Conservation (phyloP, 2,113 vertebrate genomes). For the Pavo muticus region DNA sequence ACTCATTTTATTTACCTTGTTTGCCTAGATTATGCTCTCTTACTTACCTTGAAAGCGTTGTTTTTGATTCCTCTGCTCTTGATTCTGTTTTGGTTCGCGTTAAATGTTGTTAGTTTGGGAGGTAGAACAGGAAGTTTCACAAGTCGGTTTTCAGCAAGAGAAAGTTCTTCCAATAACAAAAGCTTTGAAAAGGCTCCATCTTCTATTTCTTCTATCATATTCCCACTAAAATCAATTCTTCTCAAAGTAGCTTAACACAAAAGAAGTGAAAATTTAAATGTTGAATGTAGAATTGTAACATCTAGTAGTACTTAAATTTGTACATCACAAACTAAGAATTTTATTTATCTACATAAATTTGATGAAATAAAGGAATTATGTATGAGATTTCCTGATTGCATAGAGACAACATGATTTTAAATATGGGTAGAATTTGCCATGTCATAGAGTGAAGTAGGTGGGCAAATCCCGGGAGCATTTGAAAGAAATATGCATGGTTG, state of each 20-base stretch:
- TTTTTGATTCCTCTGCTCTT: slow-evolving; percentile 94
- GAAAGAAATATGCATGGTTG: not conserved
- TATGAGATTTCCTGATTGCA: not conserved
- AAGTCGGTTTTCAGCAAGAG: slow-evolving; percentile 91
- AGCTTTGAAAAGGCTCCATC: slow-evolving; percentile 93
- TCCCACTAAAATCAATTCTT: slow-evolving; percentile 96
- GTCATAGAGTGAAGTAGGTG: not conserved
- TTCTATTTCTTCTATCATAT: slow-evolving; percentile 95
- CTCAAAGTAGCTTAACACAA: slow-evolving; percentile 87
- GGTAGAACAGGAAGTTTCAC: slow-evolving; percentile 93
- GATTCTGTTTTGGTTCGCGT: slow-evolving; percentile 91
- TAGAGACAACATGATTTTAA: not conserved
- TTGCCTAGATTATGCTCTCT: not conserved
- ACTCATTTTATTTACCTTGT: not conserved
- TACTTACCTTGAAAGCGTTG: slow-evolving; percentile 93
- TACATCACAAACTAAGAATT: not conserved
- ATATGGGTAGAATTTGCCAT: not conserved
- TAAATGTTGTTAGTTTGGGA: slow-evolving; percentile 87
- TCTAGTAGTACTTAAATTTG: not conserved
- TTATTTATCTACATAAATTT: not conserved
- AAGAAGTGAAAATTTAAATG: slow-evolving; percentile 21
- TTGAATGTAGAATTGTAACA: not conserved
- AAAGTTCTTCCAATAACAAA: slow-evolving; percentile 88
- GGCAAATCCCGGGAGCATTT: not conserved
- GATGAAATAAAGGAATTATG: not conserved